Evolutionary conservation across 2,888 invertebrate species (phyloP), one percentile per base, ranked within the genome.

Genomic region (Dermolepida albohirtum): DNA sequence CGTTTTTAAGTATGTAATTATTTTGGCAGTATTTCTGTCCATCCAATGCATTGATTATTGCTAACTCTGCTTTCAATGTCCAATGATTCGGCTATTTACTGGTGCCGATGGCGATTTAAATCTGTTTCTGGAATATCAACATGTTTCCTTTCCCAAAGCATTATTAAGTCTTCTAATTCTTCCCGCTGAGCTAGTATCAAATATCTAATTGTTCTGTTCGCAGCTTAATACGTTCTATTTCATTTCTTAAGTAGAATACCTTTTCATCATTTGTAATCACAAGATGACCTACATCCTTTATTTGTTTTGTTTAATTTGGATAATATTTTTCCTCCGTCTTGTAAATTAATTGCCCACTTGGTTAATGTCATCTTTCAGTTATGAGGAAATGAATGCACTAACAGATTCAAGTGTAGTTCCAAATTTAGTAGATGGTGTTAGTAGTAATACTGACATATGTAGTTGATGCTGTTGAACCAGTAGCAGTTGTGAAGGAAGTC

Each of bases 41-140:
- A 98, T 90, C 96, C 96, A 97, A 76, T 97, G 95, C 79, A 98
- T 86, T 0, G 96, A 96, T 51, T 95, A 96, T 96, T 72, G 90
- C 90, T 47, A 89, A 89, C 76, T 96, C 94, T 77, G 92, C 76
- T 96, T 93, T 64, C 98, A 82, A 79, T 97, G 96, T 97, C 96
- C 71, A 97, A 86, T 79, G 91, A 94, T 83, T 97, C 97, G 0
- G 96, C 93, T 79, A 96, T 84, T 59, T 92, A 89, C 80, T 96
- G 97, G 78, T 95, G 95, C 77, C 95, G 94, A 74, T 96, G 95
- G 64, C 97, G 87, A 80, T 97, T 96, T 0, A 95, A 89, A 79
- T 97, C 96, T 0, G 92, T 88, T 12, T 92, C 89, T 0, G 89
- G 87, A 27, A 90, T 86, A 55, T 88, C 89, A 2, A 87, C 83